Evolutionary conservation across 2,797 vertebrate species (phyloP).

Genomic region (Periophthalmus magnuspinnatus): DNA sequence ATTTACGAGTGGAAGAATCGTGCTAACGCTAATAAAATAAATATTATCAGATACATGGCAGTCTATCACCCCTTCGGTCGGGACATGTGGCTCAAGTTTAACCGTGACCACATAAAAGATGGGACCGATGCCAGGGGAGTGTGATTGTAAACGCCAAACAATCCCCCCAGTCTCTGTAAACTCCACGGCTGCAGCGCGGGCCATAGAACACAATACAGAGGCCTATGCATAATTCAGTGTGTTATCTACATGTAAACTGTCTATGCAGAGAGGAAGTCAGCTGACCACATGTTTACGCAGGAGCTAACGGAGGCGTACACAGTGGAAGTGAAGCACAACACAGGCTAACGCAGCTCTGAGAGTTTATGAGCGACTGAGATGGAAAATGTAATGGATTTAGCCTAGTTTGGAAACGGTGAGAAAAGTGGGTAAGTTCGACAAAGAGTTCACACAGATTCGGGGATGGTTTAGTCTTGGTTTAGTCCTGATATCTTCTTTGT

Average conservation of each 20-base stretch:
- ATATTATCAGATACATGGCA: conserved; percentile 52
- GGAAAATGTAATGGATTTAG: neutral
- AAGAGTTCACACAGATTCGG: too few species aligned
- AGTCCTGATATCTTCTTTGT: too few species aligned
- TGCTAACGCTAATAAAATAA: conserved; percentile 62
- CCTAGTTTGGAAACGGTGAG: neutral
- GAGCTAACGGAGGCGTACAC: conserved; percentile 22
- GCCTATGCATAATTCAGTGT: conserved; percentile 33
- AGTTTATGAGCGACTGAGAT: neutral
- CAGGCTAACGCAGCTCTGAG: neutral
- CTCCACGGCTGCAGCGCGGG: conserved; percentile 21
- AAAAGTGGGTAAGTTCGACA: neutral
- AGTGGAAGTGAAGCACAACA: neutral
- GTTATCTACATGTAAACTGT: conserved; percentile 52
- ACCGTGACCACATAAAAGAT: conserved; percentile 41
- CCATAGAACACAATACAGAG: conserved; percentile 37
- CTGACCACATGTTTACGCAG: conserved; percentile 55
- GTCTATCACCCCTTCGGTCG: conserved; percentile 46
- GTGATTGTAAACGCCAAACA: conserved; percentile 38
- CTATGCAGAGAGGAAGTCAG: conserved; percentile 40
- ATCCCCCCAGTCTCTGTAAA: conserved; percentile 32
- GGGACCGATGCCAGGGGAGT: conserved; percentile 46
- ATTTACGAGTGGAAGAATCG: conserved; percentile 45
- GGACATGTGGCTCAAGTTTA: conserved; percentile 60
- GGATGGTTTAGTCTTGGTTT: too few species aligned